A percentile compares a stretch with the other conserved stretches of the same genome.
Conservation (phyloP, 2,113 vertebrate genomes). For the Pelusios castaneus region DNA sequence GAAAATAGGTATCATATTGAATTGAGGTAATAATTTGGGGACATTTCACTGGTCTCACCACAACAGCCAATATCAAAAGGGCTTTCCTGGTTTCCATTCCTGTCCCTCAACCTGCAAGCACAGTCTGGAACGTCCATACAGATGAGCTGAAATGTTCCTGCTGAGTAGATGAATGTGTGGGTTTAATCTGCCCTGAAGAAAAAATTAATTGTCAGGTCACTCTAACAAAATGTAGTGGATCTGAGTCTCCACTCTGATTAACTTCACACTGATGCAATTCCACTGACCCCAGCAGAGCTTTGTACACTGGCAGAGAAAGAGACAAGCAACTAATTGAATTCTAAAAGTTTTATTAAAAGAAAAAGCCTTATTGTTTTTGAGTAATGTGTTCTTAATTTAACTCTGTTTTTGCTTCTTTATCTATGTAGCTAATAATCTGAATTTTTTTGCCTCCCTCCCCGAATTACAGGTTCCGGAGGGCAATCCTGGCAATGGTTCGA, state of each 20-base stretch:
- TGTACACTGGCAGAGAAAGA: neutral
- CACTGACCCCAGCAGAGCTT: neutral
- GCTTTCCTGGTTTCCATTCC: neutral
- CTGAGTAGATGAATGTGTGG: neutral
- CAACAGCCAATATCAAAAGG: neutral
- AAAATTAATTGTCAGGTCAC: neutral
- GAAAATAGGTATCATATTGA: neutral
- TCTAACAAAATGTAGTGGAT: neutral
- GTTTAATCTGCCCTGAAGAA: fast-evolving
- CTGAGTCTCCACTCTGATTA: neutral
- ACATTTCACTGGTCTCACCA: neutral
- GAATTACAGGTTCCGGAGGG: slow-evolving; percentile 89
- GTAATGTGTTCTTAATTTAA: fast-evolving
- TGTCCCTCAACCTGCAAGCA: neutral
- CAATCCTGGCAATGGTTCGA: slow-evolving; percentile 89
- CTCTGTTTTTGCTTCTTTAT: neutral
- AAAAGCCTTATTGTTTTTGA: neutral
- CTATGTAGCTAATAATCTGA: neutral
- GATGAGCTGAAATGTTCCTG: neutral
- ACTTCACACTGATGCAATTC: neutral
- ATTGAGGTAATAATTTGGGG: neutral
- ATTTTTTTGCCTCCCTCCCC: neutral
- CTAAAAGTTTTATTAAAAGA: neutral
- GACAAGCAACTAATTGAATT: neutral
- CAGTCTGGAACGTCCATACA: neutral